Evolutionary conservation across 2,888 invertebrate genomes (phyloP).

Genomic region (Pyrrhosoma nymphula): DNA sequence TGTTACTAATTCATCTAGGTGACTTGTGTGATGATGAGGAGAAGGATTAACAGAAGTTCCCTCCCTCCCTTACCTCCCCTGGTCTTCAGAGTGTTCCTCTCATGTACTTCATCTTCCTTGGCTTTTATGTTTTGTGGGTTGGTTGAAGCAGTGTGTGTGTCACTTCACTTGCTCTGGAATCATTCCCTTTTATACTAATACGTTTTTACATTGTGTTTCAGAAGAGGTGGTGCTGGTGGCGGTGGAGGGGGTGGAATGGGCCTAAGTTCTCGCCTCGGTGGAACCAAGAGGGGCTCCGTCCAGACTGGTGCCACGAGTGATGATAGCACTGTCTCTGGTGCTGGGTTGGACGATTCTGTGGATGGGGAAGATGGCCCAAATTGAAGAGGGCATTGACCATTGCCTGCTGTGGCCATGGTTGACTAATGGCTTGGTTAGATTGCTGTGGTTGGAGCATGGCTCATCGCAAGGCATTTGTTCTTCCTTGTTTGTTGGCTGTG

Average conservation of each 20-base stretch:
- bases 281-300: constrained; percentile 86
- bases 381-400: constrained; percentile 74
- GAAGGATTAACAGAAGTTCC: neutral
- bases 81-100: constrained; percentile 71
- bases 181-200: neutral
- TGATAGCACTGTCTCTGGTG: constrained; percentile 82
- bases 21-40: neutral
- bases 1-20: neutral
- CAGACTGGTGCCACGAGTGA: constrained; percentile 84
- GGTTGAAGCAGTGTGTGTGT: neutral
- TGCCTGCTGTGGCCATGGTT: constrained; percentile 63
- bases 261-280: constrained; percentile 81
- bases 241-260: constrained; percentile 81
- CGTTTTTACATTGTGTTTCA: constrained; percentile 45
- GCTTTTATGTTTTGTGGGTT: constrained; percentile 67
- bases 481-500: constrained; percentile 63
- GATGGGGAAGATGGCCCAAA: constrained; percentile 86
- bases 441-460: constrained; percentile 47
- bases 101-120: constrained; percentile 71
- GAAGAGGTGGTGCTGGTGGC: constrained; percentile 75
- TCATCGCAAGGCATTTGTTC: constrained; percentile 32
- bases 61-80: constrained; percentile 48
- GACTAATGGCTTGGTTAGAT: constrained; percentile 46
- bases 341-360: constrained; percentile 85
- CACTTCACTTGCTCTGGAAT: neutral